Percentiles rank a stretch among this genome's conserved stretches.
Evolutionary conservation across 1,140 invertebrate genomes (phyloP).

Genomic region (Microplitis mediator): DNA sequence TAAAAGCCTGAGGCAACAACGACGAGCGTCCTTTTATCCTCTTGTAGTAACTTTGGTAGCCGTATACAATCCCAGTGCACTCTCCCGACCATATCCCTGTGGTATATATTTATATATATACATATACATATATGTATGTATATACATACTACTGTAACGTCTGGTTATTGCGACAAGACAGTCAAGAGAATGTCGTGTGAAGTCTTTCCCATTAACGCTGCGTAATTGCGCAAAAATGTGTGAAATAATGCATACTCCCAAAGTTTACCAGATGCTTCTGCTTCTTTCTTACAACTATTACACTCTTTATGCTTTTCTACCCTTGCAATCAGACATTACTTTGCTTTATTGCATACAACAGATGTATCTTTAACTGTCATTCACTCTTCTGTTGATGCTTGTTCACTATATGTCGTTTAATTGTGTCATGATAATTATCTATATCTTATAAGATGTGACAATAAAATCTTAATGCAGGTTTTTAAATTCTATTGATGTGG

Average conservation of each 20-base stretch:
- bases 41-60: constrained; percentile 53
- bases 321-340: not conserved
- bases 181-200: constrained; percentile 3
- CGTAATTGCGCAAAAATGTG: constrained; percentile 44
- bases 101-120: not conserved
- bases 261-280: constrained; percentile 13
- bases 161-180: not conserved
- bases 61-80: constrained; percentile 27
- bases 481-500: no score
- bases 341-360: not conserved
- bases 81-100: not conserved
- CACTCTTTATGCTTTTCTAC: not conserved
- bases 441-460: no score
- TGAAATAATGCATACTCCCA: constrained; percentile 24
- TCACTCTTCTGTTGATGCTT: no score
- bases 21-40: constrained; percentile 59
- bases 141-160: not conserved
- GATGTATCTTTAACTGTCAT: no score
- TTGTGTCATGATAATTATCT: no score
- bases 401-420: no score
- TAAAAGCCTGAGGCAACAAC: constrained; percentile 53
- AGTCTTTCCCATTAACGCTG: constrained; percentile 42
- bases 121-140: not conserved
- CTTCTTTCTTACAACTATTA: not conserved
- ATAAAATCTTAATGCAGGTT: no score